These are phyloP conservation scores for Sciaenops ocellatus DNA, from an alignment of 2,797 vertebrate genomes.

Conservation along the genomic window DNA sequence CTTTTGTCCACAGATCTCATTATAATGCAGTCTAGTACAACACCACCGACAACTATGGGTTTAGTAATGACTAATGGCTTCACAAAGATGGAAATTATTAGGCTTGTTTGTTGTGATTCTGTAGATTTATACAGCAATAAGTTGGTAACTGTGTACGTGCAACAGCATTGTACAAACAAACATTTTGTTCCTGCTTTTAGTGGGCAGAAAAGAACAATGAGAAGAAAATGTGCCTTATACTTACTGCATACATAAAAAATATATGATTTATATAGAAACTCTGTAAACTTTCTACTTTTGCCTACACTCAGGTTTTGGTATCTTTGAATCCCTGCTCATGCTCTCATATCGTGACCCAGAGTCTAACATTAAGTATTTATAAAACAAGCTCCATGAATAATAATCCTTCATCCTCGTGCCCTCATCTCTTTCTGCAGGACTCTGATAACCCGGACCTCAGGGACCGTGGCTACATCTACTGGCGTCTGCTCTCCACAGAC, in stretches of 20 bases:
- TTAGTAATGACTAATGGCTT: neutral
- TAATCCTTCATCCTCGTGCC: conserved; percentile 30
- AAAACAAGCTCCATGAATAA: conserved; percentile 41
- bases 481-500: conserved; percentile 98
- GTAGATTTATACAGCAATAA: neutral
- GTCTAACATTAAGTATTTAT: conserved; percentile 48
- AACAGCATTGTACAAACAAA: neutral
- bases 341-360: conserved; percentile 7
- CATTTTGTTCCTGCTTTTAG: neutral
- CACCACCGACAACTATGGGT: neutral
- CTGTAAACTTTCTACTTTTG: conserved; percentile 1
- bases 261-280: conserved; percentile 10
- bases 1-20: neutral
- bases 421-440: conserved; percentile 84
- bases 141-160: neutral
- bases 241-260: neutral
- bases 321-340: conserved; percentile 23
- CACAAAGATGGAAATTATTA: neutral
- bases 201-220: neutral
- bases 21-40: neutral
- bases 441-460: conserved; percentile 97
- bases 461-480: conserved; percentile 98
- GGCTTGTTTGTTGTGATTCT: neutral
- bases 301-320: conserved; percentile 10
- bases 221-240: neutral